phyloP scores from a whole-genome alignment of 2,888 invertebrate species.

The Protophormia terraenovae region DNA sequence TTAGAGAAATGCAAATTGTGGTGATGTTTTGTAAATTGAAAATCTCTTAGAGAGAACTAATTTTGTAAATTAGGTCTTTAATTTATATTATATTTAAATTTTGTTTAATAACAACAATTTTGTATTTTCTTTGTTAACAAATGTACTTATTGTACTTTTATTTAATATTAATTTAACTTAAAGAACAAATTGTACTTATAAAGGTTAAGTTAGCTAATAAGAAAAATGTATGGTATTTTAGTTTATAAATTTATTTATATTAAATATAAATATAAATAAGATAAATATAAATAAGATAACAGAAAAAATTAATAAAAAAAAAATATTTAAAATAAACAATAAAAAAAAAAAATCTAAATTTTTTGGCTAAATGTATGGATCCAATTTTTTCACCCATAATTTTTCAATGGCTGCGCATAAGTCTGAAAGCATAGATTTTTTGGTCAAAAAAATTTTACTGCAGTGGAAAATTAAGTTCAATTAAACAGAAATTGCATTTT shows the following conservation, averaged over 20 bases:
- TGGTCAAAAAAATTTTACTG: too few species aligned
- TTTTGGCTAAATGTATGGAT: too few species aligned
- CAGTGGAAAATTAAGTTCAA: too few species aligned
- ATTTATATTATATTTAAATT: not conserved
- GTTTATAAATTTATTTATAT: not conserved
- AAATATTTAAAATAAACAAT: not conserved
- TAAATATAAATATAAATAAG: not conserved
- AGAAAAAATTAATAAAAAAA: not conserved
- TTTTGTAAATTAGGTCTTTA: too few species aligned
- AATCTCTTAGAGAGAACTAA: too few species aligned
- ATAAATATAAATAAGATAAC: not conserved
- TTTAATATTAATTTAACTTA: not conserved
- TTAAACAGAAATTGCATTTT: too few species aligned
- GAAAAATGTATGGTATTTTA: not conserved
- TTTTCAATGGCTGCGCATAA: too few species aligned
- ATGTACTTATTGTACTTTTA: constrained; percentile 36
- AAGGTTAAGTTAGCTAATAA: not conserved
- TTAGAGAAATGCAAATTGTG: constrained; percentile 72
- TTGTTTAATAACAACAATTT: not conserved
- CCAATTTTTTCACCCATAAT: too few species aligned
- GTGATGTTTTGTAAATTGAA: constrained; percentile 66
- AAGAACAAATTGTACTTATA: not conserved
- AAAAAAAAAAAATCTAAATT: too few species aligned
- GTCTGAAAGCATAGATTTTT: too few species aligned
- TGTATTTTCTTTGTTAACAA: constrained; percentile 4